Evolutionary conservation across 1,140 invertebrate species (phyloP).

Genomic region (Bombus sibiricus): DNA sequence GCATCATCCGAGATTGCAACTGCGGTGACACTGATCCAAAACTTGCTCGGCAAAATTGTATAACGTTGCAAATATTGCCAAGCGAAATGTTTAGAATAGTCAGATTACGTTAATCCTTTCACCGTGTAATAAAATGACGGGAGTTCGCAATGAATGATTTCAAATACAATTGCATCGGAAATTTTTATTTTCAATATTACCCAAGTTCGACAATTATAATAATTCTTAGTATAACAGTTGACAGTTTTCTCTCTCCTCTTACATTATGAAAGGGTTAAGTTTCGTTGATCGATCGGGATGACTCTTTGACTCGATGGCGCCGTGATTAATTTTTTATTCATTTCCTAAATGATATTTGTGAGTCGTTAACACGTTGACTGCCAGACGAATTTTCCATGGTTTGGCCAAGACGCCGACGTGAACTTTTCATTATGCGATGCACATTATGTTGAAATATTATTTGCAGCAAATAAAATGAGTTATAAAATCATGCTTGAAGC

Average conservation of each 20-base stretch:
- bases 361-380: background rate
- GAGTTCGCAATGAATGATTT: background rate
- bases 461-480: no score
- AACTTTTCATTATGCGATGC: no score
- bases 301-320: background rate
- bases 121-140: background rate
- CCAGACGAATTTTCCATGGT: no score
- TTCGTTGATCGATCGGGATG: background rate
- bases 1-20: no score
- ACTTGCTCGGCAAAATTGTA: background rate
- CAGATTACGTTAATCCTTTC: background rate
- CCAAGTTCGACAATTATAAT: no score
- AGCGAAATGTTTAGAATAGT: background rate
- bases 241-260: background rate
- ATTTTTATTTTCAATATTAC: background rate
- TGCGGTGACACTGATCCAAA: background rate
- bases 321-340: background rate
- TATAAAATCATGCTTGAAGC: no score
- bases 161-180: background rate
- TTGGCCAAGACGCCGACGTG: no score
- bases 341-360: background rate
- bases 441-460: no score
- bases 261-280: background rate
- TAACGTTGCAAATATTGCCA: background rate
- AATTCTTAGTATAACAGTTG: no score